Percentiles rank a stretch among this genome's conserved stretches.
These are phyloP conservation scores for Operophtera brumata DNA, from an alignment of 2,888 invertebrate species.

Conservation along the genomic window DNA sequence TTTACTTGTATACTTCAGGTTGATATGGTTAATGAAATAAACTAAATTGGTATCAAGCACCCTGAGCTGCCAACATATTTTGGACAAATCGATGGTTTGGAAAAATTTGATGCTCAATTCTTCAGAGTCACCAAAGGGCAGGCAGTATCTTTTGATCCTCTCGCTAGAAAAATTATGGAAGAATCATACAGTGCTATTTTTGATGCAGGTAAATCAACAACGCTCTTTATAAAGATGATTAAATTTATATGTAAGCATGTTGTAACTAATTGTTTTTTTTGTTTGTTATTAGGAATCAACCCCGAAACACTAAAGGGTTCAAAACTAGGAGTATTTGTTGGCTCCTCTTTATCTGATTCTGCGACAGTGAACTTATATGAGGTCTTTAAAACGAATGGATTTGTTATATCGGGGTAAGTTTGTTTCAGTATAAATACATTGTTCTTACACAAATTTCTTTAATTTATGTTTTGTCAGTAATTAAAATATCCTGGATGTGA, in stretches of 20 bases:
- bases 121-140: slow-evolving; percentile 84
- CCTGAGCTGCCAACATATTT: slow-evolving; percentile 83
- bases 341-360: slow-evolving; percentile 78
- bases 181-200: slow-evolving; percentile 84
- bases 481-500: no score
- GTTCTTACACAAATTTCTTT: no score
- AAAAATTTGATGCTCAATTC: slow-evolving; percentile 84
- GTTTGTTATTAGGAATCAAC: slow-evolving; percentile 59
- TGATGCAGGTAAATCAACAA: slow-evolving; percentile 75
- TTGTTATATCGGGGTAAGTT: slow-evolving; percentile 30
- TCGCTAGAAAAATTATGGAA: slow-evolving; percentile 85
- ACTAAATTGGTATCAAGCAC: slow-evolving; percentile 77
- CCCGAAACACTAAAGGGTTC: slow-evolving; percentile 68
- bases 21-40: slow-evolving; percentile 84
- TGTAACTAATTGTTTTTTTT: no score
- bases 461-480: no score
- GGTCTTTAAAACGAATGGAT: slow-evolving; percentile 39
- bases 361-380: slow-evolving; percentile 64
- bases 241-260: no score
- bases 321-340: slow-evolving; percentile 63
- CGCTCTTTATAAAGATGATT: no score
- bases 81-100: slow-evolving; percentile 81
- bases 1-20: no score
- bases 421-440: no score
- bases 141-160: slow-evolving; percentile 82